Evolutionary conservation across 2,888 invertebrate species (phyloP).

Genomic region (Pandemis heparana): DNA sequence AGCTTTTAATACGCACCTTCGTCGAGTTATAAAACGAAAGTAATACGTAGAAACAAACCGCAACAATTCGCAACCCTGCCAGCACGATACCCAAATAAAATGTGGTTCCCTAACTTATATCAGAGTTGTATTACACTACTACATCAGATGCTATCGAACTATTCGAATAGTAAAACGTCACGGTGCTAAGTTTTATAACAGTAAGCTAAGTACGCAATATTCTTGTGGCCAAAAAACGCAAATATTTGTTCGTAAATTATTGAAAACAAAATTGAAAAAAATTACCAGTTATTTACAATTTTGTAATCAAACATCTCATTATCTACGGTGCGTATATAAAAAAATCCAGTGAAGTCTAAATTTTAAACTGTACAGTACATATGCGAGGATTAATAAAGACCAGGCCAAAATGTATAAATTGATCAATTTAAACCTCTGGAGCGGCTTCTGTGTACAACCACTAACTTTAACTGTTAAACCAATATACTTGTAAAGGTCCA

Average conservation of each 20-base stretch:
- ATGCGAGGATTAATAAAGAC: too few relatives aligned
- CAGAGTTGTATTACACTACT: constrained; percentile 43
- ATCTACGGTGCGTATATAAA: too few relatives aligned
- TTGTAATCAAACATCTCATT: too few relatives aligned
- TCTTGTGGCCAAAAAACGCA: too few relatives aligned
- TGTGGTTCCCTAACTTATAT: constrained; percentile 36
- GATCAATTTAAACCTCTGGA: neutral
- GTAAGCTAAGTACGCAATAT: neutral
- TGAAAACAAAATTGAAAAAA: too few relatives aligned
- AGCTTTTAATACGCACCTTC: neutral
- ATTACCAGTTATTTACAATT: too few relatives aligned
- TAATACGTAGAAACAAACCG: constrained; percentile 14
- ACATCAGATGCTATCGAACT: constrained; percentile 58
- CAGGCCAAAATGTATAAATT: neutral
- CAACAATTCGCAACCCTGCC: constrained; percentile 21
- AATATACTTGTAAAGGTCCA: too few relatives aligned
- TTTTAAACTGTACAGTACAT: too few relatives aligned
- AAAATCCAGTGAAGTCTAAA: too few relatives aligned
- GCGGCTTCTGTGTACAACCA: too few relatives aligned
- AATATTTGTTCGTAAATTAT: too few relatives aligned
- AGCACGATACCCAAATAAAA: constrained; percentile 34
- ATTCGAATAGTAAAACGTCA: constrained; percentile 40
- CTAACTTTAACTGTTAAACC: too few relatives aligned
- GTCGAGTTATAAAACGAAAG: neutral
- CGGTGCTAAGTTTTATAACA: constrained; percentile 47